Conservation (phyloP, 1,140 invertebrate genomes). For the Phthorimaea operculella region DNA sequence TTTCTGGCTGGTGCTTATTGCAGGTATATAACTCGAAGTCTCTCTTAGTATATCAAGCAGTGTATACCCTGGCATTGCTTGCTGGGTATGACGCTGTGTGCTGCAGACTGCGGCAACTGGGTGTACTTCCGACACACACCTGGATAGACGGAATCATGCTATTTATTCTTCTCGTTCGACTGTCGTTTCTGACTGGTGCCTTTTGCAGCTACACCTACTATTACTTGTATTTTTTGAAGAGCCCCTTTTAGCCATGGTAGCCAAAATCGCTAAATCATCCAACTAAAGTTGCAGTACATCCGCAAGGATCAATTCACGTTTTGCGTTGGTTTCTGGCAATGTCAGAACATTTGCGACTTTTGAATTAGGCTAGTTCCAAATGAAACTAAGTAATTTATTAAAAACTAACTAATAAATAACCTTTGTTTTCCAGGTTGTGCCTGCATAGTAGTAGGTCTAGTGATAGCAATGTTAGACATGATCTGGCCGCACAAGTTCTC, state of each 20-base stretch:
- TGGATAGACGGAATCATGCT: constrained; percentile 85
- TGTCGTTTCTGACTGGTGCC: no score
- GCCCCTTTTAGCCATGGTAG: no score
- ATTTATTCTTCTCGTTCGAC: constrained; percentile 81
- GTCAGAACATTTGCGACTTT: no score
- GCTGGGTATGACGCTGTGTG: constrained; percentile 82
- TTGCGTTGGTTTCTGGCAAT: no score
- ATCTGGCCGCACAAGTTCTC: constrained; percentile 92
- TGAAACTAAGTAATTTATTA: not conserved
- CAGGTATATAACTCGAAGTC: constrained; percentile 77
- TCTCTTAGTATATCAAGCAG: constrained; percentile 89
- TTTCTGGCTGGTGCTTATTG: constrained; percentile 89
- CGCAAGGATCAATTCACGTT: no score
- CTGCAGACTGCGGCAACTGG: constrained; percentile 86
- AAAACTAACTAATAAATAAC: not conserved
- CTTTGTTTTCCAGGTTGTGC: constrained; percentile 73
- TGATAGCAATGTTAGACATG: constrained; percentile 85
- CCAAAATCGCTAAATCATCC: no score
- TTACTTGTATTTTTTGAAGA: no score
- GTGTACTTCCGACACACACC: constrained; percentile 83
- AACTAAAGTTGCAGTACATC: no score
- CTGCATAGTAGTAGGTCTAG: constrained; percentile 78
- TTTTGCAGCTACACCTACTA: no score
- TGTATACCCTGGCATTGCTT: constrained; percentile 86
- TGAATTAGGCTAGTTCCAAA: no score